A percentile compares a stretch with the other conserved stretches of the same genome.
Conservation (phyloP, 2,888 invertebrate genomes). For the Drosophila hawaiiensis region DNA sequence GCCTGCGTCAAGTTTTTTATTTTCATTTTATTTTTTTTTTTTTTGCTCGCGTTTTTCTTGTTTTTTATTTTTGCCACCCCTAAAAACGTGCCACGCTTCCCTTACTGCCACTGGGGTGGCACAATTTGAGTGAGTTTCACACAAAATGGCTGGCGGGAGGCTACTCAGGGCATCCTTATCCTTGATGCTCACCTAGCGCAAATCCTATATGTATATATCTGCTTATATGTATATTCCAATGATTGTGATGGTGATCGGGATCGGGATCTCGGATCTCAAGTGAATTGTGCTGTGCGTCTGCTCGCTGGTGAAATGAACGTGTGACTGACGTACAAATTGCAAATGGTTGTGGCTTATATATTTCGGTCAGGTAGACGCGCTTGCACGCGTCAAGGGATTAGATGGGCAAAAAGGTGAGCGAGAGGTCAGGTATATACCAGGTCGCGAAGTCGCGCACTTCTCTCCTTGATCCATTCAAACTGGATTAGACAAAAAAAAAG, state of each 20-base stretch:
- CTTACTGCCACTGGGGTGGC: constrained; percentile 32
- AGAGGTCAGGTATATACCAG: constrained; percentile 68
- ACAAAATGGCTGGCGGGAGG: constrained; percentile 54
- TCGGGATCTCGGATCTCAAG: not conserved
- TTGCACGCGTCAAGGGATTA: constrained; percentile 76
- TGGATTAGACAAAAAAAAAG: constrained; percentile 60
- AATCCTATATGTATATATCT: constrained; percentile 1
- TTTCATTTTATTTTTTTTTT: constrained; percentile 41
- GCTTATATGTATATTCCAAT: constrained; percentile 60
- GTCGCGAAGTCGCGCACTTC: constrained; percentile 46
- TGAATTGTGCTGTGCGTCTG: constrained; percentile 33
- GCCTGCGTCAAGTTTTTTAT: constrained; percentile 79
- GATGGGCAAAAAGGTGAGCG: constrained; percentile 53
- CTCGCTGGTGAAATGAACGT: constrained; percentile 46
- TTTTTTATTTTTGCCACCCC: constrained; percentile 75
- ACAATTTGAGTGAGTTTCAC: constrained; percentile 65
- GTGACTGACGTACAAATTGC: constrained; percentile 58
- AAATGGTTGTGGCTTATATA: constrained; percentile 58
- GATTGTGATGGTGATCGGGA: constrained; percentile 11
- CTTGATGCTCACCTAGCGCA: constrained; percentile 50
- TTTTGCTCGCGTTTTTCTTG: constrained; percentile 22
- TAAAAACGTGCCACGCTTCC: constrained; percentile 55
- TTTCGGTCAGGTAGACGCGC: constrained; percentile 40
- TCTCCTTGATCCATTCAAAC: constrained; percentile 72
- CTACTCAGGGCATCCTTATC: constrained; percentile 12